phyloP scores from a whole-genome alignment of 2,888 invertebrate species.

The Heliconius ismenius region DNA sequence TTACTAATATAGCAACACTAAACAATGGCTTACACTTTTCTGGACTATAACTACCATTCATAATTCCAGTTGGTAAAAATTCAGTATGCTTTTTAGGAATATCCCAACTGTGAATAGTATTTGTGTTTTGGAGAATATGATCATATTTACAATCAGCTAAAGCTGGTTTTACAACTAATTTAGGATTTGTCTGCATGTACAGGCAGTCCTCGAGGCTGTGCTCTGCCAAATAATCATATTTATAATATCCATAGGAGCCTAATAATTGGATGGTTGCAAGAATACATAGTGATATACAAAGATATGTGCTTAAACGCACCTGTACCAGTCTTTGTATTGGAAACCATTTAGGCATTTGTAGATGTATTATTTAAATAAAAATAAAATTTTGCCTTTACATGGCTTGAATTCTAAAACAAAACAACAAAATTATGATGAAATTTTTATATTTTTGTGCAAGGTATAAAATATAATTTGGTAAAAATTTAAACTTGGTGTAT shows the following conservation, averaged over 20 bases:
- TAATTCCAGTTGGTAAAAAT: slow-evolving; percentile 54
- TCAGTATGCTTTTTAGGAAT: slow-evolving; percentile 54
- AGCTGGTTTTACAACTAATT: slow-evolving; percentile 46
- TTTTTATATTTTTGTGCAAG: too few relatives aligned
- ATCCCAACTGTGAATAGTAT: slow-evolving; percentile 52
- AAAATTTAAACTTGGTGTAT: neutral
- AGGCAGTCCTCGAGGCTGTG: slow-evolving; percentile 54
- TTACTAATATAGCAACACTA: slow-evolving; percentile 91
- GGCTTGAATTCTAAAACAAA: slow-evolving; percentile 29
- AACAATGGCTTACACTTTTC: slow-evolving; percentile 67
- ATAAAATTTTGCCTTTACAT: slow-evolving; percentile 14
- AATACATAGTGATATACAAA: slow-evolving; percentile 51
- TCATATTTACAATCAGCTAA: slow-evolving; percentile 64
- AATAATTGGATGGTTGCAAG: slow-evolving; percentile 57
- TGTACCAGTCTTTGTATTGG: slow-evolving; percentile 53
- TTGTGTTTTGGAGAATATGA: slow-evolving; percentile 54
- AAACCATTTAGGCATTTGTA: slow-evolving; percentile 60
- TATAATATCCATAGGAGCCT: slow-evolving; percentile 53
- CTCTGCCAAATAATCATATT: slow-evolving; percentile 58
- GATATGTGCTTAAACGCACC: slow-evolving; percentile 52
- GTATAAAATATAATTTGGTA: neutral
- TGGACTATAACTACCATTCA: slow-evolving; percentile 64
- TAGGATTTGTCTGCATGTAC: slow-evolving; percentile 53
- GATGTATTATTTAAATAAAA: slow-evolving; percentile 12
- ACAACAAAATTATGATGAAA: neutral